Evolutionary conservation across 2,888 invertebrate species (phyloP), one percentile per base, ranked within the genome.

Genomic region (Molorchus minor): DNA sequence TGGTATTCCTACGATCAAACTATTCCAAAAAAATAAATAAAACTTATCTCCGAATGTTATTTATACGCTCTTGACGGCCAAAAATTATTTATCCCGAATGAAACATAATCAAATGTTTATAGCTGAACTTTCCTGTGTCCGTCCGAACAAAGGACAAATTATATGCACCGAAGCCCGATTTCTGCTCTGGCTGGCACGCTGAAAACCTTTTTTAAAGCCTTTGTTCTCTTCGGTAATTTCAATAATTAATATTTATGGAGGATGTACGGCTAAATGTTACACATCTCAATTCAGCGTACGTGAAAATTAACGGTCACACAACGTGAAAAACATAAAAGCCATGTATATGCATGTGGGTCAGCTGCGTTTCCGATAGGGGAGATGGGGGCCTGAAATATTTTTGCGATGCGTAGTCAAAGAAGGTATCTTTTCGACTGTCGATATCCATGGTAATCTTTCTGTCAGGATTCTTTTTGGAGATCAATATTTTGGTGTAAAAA

Each of bases 181-280:
- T 52, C 52, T 52, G 52, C 52, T 52, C 52, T 52, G 30, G 17
- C 52, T 52, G 19, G 30, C 52, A 52, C 52, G 40, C 29, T 52
- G 52, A 52, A 52, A 52, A 52, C 52, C 49, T 40, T 38, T 52
- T 41, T 40, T 41, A 25, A 52, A 30, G n/a, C n/a, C n/a, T 17
- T 19, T 10, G 16, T 33, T 33, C 19, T 15, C 41, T 30, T 17
- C 15, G 30, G 30, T 30, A 30, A 41, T 52, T 52, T 41, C 30
- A 15, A 36, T 54, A 43, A 53, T 53, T 53, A 53, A 53, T 53
- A 44, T 54, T 54, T 35, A 44, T 54, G 25, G 41, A 54, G 54
- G 54, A 54, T 45, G 12, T 36, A 54, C 54, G 54, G 44, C 5
- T 44, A 44, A 25, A 45, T 54, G 38, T 44, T 45, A 36, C 36